Conservation (phyloP, 1,140 invertebrate species). For the Calycopis cecrops region DNA sequence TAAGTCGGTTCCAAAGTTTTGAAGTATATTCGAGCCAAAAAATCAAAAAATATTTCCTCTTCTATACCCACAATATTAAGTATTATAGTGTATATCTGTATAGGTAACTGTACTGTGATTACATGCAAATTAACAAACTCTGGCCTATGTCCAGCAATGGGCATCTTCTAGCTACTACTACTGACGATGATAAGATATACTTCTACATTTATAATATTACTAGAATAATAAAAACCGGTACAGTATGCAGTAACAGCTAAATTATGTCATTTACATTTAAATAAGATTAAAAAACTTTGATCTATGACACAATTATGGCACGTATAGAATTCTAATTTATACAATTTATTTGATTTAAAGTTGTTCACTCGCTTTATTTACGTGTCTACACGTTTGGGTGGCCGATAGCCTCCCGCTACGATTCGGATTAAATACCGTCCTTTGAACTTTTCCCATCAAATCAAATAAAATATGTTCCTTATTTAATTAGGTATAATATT, state of each 20-base stretch:
- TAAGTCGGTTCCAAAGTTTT: too few species aligned
- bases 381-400: constrained; percentile 57
- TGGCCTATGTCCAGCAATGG: too few species aligned
- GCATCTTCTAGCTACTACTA: too few species aligned
- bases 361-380: constrained; percentile 33
- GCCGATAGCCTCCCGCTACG: constrained; percentile 46
- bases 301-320: constrained; percentile 25
- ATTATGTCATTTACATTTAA: constrained; percentile 6
- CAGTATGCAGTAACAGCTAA: neutral
- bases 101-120: too few species aligned
- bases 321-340: constrained; percentile 39
- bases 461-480: neutral
- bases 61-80: too few species aligned
- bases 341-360: constrained; percentile 46
- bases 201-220: too few species aligned
- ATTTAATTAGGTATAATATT: neutral
- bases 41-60: too few species aligned
- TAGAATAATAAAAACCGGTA: too few species aligned
- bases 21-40: too few species aligned
- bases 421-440: constrained; percentile 43
- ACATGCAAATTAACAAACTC: too few species aligned
- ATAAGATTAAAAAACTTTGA: constrained; percentile 3
- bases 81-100: too few species aligned
- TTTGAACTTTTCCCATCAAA: constrained; percentile 12
- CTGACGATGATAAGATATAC: too few species aligned